Percentiles rank a stretch among this genome's conserved stretches.
These are phyloP conservation scores for Sphaerophoria taeniata DNA, from an alignment of 2,888 invertebrate species.

Conservation along the genomic window DNA sequence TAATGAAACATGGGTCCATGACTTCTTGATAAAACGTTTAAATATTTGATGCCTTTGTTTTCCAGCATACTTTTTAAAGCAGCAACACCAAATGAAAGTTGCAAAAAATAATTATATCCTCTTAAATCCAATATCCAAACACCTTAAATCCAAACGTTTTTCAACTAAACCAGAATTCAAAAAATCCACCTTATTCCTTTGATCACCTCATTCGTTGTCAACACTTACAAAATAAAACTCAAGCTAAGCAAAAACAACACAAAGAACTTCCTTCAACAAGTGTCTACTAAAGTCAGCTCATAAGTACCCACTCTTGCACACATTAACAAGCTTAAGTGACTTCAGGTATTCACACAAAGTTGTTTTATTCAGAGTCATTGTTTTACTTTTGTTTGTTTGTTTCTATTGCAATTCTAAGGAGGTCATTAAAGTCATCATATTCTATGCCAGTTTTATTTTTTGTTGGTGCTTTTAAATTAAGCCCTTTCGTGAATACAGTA, in stretches of 20 bases:
- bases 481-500: slow-evolving; percentile 52
- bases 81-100: too few relatives aligned
- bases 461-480: slow-evolving; percentile 46
- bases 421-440: slow-evolving; percentile 34
- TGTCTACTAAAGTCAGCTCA: slow-evolving; percentile 43
- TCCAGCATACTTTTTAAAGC: too few relatives aligned
- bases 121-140: too few relatives aligned
- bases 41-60: too few relatives aligned
- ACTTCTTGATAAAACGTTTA: too few relatives aligned
- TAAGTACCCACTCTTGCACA: slow-evolving; percentile 12
- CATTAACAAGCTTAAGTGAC: slow-evolving; percentile 28
- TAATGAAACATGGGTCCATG: too few relatives aligned
- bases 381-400: not conserved
- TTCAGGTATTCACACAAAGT: slow-evolving; percentile 24
- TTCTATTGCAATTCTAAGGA: slow-evolving; percentile 1
- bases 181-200: too few relatives aligned
- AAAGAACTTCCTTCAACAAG: slow-evolving; percentile 49
- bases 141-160: too few relatives aligned
- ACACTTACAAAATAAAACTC: not conserved
- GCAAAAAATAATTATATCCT: too few relatives aligned
- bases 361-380: slow-evolving; percentile 2
- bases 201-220: slow-evolving; percentile 2
- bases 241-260: not conserved
- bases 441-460: slow-evolving; percentile 20
- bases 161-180: too few relatives aligned